Evolutionary conservation across 1,140 invertebrate genomes (phyloP).

Genomic region (Helicoverpa armigera): DNA sequence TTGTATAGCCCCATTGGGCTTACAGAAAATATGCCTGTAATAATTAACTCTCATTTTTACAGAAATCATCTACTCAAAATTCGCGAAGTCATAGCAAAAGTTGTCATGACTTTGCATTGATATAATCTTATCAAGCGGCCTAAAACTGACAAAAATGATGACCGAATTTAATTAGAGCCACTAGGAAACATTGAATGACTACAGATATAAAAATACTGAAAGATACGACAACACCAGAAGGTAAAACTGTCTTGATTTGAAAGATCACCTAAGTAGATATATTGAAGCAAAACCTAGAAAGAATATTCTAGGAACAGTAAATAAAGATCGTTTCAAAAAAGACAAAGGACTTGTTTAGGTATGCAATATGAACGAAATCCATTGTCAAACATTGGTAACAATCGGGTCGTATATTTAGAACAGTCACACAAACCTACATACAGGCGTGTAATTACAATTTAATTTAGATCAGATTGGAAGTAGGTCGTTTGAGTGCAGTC

Average conservation of each 20-base stretch:
- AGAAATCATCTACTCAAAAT: neutral
- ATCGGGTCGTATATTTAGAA: conserved; percentile 34
- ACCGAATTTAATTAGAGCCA: neutral
- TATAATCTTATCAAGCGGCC: neutral
- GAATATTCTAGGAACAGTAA: neutral
- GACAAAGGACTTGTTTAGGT: neutral
- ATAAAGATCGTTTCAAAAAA: neutral
- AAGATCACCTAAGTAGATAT: neutral
- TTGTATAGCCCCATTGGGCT: too few relatives aligned
- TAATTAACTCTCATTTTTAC: too few relatives aligned
- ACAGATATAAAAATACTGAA: too few relatives aligned
- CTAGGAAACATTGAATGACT: neutral
- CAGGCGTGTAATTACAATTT: conserved; percentile 34
- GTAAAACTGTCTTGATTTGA: too few relatives aligned
- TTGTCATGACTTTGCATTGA: neutral
- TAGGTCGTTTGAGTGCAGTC: conserved; percentile 22
- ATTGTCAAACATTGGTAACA: conserved; percentile 2
- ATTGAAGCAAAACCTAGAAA: neutral
- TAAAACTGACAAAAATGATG: neutral
- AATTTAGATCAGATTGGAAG: conserved; percentile 38
- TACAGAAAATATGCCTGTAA: too few relatives aligned
- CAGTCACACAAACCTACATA: conserved; percentile 19
- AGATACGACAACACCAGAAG: too few relatives aligned
- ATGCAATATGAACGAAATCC: neutral
- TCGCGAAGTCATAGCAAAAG: neutral